Conservation (phyloP, 2,888 invertebrate species). For the Troides helena region DNA sequence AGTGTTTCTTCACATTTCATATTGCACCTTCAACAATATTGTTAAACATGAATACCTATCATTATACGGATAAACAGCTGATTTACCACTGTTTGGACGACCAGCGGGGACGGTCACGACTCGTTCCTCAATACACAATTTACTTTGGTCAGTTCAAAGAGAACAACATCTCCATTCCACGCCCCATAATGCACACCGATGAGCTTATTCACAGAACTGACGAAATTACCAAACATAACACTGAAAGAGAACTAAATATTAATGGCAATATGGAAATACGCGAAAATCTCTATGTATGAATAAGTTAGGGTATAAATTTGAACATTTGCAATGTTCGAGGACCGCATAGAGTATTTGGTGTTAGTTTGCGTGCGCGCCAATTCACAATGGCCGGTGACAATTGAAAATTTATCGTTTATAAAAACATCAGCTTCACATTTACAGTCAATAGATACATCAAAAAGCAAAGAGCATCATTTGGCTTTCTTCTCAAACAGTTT, state of each 20-base stretch:
- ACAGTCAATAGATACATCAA: conserved; percentile 67
- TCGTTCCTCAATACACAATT: conserved; percentile 61
- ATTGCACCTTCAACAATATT: conserved; percentile 5
- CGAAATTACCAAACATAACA: conserved; percentile 41
- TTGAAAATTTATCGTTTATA: conserved; percentile 69
- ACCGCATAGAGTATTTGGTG: conserved; percentile 33
- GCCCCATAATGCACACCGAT: conserved; percentile 47
- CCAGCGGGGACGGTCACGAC: conserved; percentile 39
- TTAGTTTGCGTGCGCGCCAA: conserved; percentile 49
- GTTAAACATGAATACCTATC: conserved; percentile 45
- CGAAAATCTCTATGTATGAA: background rate
- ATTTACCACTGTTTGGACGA: conserved; percentile 52
- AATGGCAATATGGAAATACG: background rate
- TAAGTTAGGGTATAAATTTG: conserved; percentile 7
- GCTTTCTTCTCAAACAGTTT: conserved; percentile 34
- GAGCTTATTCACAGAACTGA: conserved; percentile 45
- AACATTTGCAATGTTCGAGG: background rate
- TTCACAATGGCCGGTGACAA: conserved; percentile 58
- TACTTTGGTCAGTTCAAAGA: conserved; percentile 41
- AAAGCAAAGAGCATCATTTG: conserved; percentile 62
- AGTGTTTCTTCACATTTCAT: too few species aligned
- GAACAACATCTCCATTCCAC: conserved; percentile 42
- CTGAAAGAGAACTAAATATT: conserved; percentile 6
- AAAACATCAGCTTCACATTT: conserved; percentile 62
- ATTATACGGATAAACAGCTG: conserved; percentile 54